These are phyloP conservation scores for Sebastes dallii DNA, from an alignment of 2,797 vertebrate genomes.

Conservation along the genomic window DNA sequence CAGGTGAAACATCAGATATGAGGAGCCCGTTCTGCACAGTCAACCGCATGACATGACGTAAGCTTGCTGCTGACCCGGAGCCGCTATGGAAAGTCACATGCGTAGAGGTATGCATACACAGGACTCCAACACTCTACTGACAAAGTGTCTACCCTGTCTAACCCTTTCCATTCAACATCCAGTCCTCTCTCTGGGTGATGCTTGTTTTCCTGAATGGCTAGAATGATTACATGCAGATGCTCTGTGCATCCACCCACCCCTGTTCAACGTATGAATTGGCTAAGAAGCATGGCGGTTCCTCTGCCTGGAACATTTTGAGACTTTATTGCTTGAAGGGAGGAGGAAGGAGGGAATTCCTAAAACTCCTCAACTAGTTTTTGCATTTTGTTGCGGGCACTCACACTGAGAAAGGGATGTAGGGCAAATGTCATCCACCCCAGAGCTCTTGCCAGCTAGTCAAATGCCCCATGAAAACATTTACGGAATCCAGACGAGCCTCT, in stretches of 20 bases:
- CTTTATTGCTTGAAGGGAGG: constrained; percentile 25
- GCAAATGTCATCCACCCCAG: neutral
- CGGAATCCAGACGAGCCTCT: constrained; percentile 50
- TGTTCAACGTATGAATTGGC: constrained; percentile 64
- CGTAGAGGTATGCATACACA: neutral
- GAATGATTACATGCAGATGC: constrained; percentile 68
- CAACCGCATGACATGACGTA: constrained; percentile 9
- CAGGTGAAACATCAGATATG: constrained; percentile 1
- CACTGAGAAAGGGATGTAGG: neutral
- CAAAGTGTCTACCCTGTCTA: neutral
- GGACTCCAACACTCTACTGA: neutral
- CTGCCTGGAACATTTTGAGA: constrained; percentile 26
- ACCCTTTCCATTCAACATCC: constrained; percentile 8
- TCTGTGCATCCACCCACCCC: constrained; percentile 48
- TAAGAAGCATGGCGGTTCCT: constrained; percentile 28
- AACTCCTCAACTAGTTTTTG: neutral
- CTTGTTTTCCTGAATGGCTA: neutral
- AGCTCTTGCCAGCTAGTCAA: neutral
- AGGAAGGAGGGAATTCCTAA: constrained; percentile 23
- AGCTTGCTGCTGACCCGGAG: neutral
- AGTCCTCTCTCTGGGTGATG: neutral
- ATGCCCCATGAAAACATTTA: constrained; percentile 36
- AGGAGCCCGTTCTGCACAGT: constrained; percentile 17
- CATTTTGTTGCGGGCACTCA: constrained; percentile 7
- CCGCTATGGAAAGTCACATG: constrained; percentile 53